Evolutionary conservation across 2,888 invertebrate species (phyloP).

Genomic region (Stictocephala bisonia): DNA sequence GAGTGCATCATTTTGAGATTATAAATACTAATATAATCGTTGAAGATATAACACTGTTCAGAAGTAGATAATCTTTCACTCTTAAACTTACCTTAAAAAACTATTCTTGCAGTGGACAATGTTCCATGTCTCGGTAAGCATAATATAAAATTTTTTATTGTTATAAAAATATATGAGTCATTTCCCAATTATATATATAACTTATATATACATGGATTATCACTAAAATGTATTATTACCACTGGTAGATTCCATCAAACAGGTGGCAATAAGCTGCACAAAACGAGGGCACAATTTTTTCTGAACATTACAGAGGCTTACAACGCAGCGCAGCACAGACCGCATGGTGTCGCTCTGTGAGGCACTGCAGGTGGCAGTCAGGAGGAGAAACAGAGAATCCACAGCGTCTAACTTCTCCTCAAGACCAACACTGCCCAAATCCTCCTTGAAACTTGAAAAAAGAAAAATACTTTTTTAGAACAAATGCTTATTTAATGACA

Average conservation of each 20-base stretch:
- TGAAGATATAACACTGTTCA: too few species aligned
- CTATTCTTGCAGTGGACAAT: too few species aligned
- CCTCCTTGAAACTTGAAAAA: conserved; percentile 73
- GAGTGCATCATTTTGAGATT: too few species aligned
- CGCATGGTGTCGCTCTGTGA: conserved; percentile 63
- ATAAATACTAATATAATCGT: too few species aligned
- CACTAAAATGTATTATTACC: too few species aligned
- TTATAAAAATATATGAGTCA: too few species aligned
- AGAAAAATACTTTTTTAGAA: conserved; percentile 35
- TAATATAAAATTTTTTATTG: too few species aligned
- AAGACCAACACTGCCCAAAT: conserved; percentile 71
- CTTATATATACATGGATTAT: too few species aligned
- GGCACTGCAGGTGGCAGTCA: conserved; percentile 65
- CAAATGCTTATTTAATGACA: background rate
- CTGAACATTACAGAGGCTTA: conserved; percentile 75
- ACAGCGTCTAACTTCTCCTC: conserved; percentile 74
- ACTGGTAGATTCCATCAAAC: conserved; percentile 63
- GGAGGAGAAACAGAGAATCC: conserved; percentile 75
- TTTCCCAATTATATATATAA: too few species aligned
- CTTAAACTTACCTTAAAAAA: too few species aligned
- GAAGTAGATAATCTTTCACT: too few species aligned
- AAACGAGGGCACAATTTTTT: conserved; percentile 73
- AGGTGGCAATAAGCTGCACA: conserved; percentile 71
- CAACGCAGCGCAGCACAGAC: conserved; percentile 77
- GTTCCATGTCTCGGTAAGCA: too few species aligned